These are phyloP conservation scores for Oryctes rhinoceros DNA, from an alignment of 1,140 invertebrate genomes.

Conservation along the genomic window DNA sequence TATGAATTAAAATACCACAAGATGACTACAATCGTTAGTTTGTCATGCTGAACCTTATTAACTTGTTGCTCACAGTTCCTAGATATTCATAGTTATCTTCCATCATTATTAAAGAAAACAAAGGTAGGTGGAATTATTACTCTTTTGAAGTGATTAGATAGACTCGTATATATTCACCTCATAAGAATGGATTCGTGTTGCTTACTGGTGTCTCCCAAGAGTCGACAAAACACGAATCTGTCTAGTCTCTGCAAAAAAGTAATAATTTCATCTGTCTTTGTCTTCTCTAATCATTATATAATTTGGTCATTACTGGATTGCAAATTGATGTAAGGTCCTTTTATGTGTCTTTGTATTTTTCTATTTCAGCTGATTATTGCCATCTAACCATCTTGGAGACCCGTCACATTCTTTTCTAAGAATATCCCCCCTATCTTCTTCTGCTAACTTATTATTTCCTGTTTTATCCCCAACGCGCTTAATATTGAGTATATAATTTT, in stretches of 20 bases:
- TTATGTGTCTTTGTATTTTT: not conserved
- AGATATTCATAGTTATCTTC: not conserved
- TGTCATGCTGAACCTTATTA: not conserved
- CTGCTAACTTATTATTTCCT: constrained; percentile 45
- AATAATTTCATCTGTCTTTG: no score
- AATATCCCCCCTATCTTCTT: constrained; percentile 59
- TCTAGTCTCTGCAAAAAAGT: no score
- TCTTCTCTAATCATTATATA: no score
- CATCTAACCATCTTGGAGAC: constrained; percentile 71
- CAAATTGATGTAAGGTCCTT: not conserved
- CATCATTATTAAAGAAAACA: no score
- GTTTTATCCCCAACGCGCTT: not conserved
- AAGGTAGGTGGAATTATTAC: no score
- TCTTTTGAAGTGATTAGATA: no score
- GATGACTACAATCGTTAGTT: not conserved
- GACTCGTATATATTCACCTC: no score
- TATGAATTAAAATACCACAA: not conserved
- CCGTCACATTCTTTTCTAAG: constrained; percentile 66
- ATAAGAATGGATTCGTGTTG: no score
- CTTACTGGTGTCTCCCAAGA: no score
- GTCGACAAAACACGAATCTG: no score
- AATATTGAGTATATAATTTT: constrained; percentile 74
- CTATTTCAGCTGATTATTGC: constrained; percentile 61
- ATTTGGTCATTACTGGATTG: not conserved
- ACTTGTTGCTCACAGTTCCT: not conserved